Percentiles rank a stretch among this genome's conserved stretches.
phyloP scores from a whole-genome alignment of 37 sponge, comb jelly and placozoan species.

The Spongilla lacustris region DNA sequence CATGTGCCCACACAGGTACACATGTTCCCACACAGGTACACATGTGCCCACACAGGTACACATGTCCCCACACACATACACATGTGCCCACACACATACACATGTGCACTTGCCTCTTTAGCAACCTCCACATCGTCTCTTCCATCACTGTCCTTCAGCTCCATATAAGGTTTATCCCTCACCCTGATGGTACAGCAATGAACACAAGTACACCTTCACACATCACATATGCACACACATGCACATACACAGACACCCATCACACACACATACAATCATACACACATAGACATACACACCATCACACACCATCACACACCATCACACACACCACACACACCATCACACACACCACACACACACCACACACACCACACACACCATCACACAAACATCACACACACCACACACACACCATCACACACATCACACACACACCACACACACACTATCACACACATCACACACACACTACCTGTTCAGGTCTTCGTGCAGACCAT shows the following conservation, averaged over 20 bases:
- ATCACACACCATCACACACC: not conserved
- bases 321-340: not conserved
- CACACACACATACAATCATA: not conserved
- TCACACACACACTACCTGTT: too few species aligned
- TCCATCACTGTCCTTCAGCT: slow-evolving; percentile 91
- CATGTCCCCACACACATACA: too few species aligned
- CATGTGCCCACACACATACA: not conserved
- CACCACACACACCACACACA: too few species aligned
- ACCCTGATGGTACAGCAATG: slow-evolving; percentile 60
- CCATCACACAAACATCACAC: too few species aligned
- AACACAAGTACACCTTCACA: not conserved
- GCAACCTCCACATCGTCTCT: slow-evolving; percentile 90
- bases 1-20: not conserved
- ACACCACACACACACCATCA: too few species aligned
- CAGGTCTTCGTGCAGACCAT: slow-evolving; percentile 98
- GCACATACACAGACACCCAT: not conserved
- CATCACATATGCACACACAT: not conserved
- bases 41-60: not conserved
- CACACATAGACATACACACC: not conserved
- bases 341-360: not conserved
- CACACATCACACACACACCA: too few species aligned
- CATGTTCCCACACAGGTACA: not conserved
- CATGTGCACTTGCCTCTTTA: slow-evolving; percentile 57
- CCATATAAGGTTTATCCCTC: slow-evolving; percentile 90
- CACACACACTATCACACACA: too few species aligned